Evolutionary conservation across 2,888 invertebrate species (phyloP).

Genomic region (Charanyca ferruginea): DNA sequence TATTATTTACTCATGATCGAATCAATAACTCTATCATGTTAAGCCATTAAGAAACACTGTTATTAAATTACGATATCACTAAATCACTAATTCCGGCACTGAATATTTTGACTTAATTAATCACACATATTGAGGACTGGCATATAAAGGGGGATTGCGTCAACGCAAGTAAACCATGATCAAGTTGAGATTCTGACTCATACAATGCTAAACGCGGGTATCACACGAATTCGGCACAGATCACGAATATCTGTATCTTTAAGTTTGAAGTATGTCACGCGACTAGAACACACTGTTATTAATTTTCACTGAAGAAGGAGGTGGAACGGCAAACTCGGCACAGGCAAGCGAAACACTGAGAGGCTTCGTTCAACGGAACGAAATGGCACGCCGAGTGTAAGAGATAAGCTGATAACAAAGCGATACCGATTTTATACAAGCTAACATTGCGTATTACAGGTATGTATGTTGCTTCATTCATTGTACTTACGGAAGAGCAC

Average conservation of each 20-base stretch:
- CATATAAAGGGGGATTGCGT: slow-evolving; percentile 61
- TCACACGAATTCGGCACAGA: slow-evolving; percentile 64
- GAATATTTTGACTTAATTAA: slow-evolving; percentile 53
- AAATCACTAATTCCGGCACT: slow-evolving; percentile 49
- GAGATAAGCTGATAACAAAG: slow-evolving; percentile 89
- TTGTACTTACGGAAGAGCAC: slow-evolving; percentile 40
- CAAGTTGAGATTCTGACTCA: slow-evolving; percentile 68
- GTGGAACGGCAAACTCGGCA: slow-evolving; percentile 75
- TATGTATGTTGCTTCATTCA: slow-evolving; percentile 65
- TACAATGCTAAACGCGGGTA: slow-evolving; percentile 67
- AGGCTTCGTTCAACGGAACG: slow-evolving; percentile 78
- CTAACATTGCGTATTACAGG: slow-evolving; percentile 78
- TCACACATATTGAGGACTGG: slow-evolving; percentile 47
- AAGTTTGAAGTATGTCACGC: slow-evolving; percentile 68
- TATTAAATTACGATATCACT: slow-evolving; percentile 60
- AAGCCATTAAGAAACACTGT: slow-evolving; percentile 51
- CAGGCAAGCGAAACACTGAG: slow-evolving; percentile 80
- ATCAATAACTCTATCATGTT: slow-evolving; percentile 56
- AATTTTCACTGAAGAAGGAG: slow-evolving; percentile 69
- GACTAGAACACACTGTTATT: slow-evolving; percentile 67
- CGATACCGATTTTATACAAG: slow-evolving; percentile 83
- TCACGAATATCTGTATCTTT: slow-evolving; percentile 63
- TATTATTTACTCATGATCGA: slow-evolving; percentile 56
- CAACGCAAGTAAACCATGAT: slow-evolving; percentile 60
- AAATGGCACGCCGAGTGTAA: slow-evolving; percentile 84